Base-by-base conservation (phyloP, 2,113 vertebrate species). In the Mormyrus iriodes region DNA sequence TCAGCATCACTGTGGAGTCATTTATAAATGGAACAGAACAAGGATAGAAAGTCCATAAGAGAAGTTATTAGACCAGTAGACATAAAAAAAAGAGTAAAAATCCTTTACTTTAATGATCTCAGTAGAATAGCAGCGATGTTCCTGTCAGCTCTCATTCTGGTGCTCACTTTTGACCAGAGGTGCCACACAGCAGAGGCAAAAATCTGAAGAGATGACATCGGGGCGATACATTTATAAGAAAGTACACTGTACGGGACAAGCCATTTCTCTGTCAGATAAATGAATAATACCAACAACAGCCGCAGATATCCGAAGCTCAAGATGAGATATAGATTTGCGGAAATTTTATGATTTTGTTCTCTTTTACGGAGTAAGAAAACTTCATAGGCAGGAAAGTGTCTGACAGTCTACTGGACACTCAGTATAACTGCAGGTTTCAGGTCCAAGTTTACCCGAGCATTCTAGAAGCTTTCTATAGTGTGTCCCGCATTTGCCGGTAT, bases 391-490 rank as follows among this genome's bases (percentile, higher is more conserved):
- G 53, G n/a, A 89, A 89, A 85, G 88, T 61, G 51, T 58, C 88
- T 84, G 88, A 21, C 52, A 82, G 52, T 84, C 88, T 89, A 24
- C 88, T 85, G 88, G 88, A 48, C 88, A 61, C n/a, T 42, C 24
- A 61, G 4, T 42, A 61, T 83, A 85, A 84, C 39, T 89, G 53
- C 88, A 85, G 13, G 10, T 61, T 53, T 85, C 51, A 55, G 51
- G 51, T 53, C 5, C 12, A 83, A 88, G 31, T 73, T 10, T 42
- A 55, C 69, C 39, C 58, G 58, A 27, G 19, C 69, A 42, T 83
- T 88, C 48, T 82, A 12, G n/a, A 88, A 73, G 73, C 42, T 42
- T 42, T 8, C 35, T 79, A 4, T 19, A 79, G 35, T 42, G 42
- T 1, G 15, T 79, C 73, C 15, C 35, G 42, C 31, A 42, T 15